phyloP scores from a whole-genome alignment of 53 echinoderm and acorn worm genomes.

The Antedon mediterranea region DNA sequence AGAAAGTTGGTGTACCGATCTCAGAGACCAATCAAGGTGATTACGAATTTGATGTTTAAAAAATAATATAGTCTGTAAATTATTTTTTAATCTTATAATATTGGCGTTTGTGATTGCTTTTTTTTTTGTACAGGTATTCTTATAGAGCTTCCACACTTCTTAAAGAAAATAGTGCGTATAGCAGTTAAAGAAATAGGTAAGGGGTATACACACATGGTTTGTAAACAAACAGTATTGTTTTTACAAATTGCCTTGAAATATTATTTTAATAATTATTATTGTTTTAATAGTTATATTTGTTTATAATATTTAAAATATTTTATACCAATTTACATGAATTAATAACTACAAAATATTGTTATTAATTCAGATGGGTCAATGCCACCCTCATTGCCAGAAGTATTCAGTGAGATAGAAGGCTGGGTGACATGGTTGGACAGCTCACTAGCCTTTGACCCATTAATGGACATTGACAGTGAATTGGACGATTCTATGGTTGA shows the following conservation, averaged over 20 bases:
- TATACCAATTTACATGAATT: too few species aligned
- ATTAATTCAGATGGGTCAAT: constrained; percentile 17
- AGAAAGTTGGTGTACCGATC: constrained; percentile 40
- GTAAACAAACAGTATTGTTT: too few species aligned
- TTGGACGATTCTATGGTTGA: constrained; percentile 72
- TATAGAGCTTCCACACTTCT: constrained; percentile 73
- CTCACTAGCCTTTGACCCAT: constrained; percentile 89
- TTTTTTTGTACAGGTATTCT: constrained; percentile 48
- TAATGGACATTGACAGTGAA: constrained; percentile 80
- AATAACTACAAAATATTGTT: not conserved
- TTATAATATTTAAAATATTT: too few species aligned
- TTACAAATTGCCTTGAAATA: too few species aligned
- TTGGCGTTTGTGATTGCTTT: too few species aligned
- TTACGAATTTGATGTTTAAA: too few species aligned
- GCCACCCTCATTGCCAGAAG: constrained; percentile 22
- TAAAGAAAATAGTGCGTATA: constrained; percentile 67
- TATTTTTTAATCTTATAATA: too few species aligned
- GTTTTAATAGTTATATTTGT: too few species aligned
- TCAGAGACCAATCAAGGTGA: constrained; percentile 79
- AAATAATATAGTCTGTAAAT: too few species aligned
- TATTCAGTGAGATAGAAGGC: constrained; percentile 80
- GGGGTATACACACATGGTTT: too few species aligned
- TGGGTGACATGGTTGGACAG: constrained; percentile 99
- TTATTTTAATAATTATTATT: too few species aligned
- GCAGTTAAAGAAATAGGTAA: constrained; percentile 88